These are phyloP conservation scores for Sceliomorpha sp. DNA, from an alignment of 2,888 invertebrate species.

Conservation along the genomic window DNA sequence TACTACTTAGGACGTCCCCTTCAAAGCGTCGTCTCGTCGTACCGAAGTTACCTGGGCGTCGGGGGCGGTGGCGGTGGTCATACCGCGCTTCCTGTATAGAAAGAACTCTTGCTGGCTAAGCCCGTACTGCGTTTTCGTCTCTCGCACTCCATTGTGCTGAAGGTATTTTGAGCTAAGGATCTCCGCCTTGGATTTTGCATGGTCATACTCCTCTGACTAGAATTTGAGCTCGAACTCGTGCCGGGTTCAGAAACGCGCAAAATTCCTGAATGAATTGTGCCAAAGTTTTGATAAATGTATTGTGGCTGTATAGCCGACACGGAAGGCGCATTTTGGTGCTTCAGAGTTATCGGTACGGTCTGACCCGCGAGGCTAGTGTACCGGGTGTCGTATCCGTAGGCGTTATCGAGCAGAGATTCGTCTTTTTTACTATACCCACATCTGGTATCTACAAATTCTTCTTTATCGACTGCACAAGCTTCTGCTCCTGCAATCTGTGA, in stretches of 20 bases:
- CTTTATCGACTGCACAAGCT: slow-evolving; percentile 60
- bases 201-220: slow-evolving; percentile 78
- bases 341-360: slow-evolving; percentile 77
- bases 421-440: slow-evolving; percentile 63
- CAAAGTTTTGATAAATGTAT: slow-evolving; percentile 76
- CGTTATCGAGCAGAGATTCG: slow-evolving; percentile 71
- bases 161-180: slow-evolving; percentile 76
- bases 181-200: slow-evolving; percentile 77
- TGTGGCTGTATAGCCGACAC: slow-evolving; percentile 77
- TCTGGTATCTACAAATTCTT: slow-evolving; percentile 64
- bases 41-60: slow-evolving; percentile 75
- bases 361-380: slow-evolving; percentile 76
- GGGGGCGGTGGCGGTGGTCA: slow-evolving; percentile 78
- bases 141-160: slow-evolving; percentile 77
- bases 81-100: slow-evolving; percentile 77
- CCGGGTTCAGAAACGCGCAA: slow-evolving; percentile 76
- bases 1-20: slow-evolving; percentile 17
- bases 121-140: slow-evolving; percentile 68
- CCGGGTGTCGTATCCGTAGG: slow-evolving; percentile 71
- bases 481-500: slow-evolving; percentile 11
- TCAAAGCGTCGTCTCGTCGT: slow-evolving; percentile 72
- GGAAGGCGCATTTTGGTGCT: slow-evolving; percentile 72
- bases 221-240: slow-evolving; percentile 75
- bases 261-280: slow-evolving; percentile 77
- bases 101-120: slow-evolving; percentile 66